Percentiles rank a stretch among this genome's conserved stretches.
These are phyloP conservation scores for Agonopterix subpropinquella DNA, from an alignment of 2,888 invertebrate species.

Conservation along the genomic window DNA sequence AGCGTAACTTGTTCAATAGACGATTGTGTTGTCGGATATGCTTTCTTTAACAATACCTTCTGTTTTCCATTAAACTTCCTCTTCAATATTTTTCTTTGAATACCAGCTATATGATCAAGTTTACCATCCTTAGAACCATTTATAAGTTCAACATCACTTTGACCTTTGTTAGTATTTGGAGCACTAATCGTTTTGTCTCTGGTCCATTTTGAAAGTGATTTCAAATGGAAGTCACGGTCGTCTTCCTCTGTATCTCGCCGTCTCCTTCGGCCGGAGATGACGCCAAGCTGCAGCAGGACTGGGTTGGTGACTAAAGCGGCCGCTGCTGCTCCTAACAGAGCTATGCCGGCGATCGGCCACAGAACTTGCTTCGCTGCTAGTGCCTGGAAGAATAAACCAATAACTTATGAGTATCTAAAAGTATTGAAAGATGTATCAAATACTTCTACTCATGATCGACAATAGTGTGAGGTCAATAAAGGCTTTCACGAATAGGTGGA, in stretches of 20 bases:
- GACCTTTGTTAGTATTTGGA: background rate
- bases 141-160: background rate
- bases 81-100: slow-evolving; percentile 1
- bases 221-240: slow-evolving; percentile 9
- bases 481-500: no score
- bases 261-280: slow-evolving; percentile 78
- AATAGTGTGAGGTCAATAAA: no score
- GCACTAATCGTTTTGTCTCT: background rate
- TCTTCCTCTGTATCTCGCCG: slow-evolving; percentile 62
- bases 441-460: no score
- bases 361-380: slow-evolving; percentile 78
- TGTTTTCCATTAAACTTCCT: slow-evolving; percentile 8
- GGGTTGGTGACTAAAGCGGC: slow-evolving; percentile 87
- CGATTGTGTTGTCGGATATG: slow-evolving; percentile 16
- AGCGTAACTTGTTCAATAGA: slow-evolving; percentile 11
- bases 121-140: no score
- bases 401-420: no score
- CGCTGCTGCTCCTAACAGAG: slow-evolving; percentile 87
- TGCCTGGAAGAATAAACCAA: slow-evolving; percentile 57
- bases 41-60: slow-evolving; percentile 9
- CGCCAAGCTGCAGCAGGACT: slow-evolving; percentile 84
- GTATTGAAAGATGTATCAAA: no score
- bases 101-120: background rate
- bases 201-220: background rate
- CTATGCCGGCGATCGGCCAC: slow-evolving; percentile 86